A percentile compares a stretch with the other conserved stretches of the same genome.
Evolutionary conservation across 2,113 vertebrate species (phyloP).

Genomic region (Bubo scandiacus): DNA sequence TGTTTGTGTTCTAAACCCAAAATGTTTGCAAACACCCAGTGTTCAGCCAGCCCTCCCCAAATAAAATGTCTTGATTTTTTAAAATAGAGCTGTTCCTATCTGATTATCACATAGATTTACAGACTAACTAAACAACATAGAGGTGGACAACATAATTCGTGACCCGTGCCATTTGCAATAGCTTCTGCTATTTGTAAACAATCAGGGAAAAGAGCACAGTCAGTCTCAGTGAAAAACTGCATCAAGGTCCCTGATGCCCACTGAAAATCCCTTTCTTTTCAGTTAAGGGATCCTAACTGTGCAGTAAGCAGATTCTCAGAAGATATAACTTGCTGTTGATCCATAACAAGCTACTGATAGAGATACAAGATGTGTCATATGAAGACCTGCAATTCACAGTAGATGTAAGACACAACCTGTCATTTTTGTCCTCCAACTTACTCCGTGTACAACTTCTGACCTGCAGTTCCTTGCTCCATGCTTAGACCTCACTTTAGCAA

Average conservation of each 20-base stretch:
- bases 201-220: background rate
- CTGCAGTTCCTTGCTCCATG: background rate
- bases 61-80: background rate
- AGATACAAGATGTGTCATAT: background rate
- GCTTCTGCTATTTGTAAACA: background rate
- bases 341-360: background rate
- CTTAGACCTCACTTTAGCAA: background rate
- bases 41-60: background rate
- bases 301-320: background rate
- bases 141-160: background rate
- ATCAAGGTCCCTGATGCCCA: background rate
- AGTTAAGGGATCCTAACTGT: background rate
- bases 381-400: background rate
- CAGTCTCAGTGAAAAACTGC: background rate
- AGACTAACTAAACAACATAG: background rate
- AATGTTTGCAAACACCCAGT: background rate
- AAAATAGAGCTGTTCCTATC: background rate
- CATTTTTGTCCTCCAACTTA: background rate
- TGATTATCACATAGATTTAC: background rate
- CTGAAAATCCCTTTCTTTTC: background rate
- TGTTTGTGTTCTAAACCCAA: background rate
- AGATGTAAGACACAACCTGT: background rate
- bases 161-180: background rate
- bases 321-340: background rate
- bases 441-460: background rate